These are phyloP conservation scores for Eupeodes corollae DNA, from an alignment of 1,140 invertebrate genomes.

Conservation along the genomic window DNA sequence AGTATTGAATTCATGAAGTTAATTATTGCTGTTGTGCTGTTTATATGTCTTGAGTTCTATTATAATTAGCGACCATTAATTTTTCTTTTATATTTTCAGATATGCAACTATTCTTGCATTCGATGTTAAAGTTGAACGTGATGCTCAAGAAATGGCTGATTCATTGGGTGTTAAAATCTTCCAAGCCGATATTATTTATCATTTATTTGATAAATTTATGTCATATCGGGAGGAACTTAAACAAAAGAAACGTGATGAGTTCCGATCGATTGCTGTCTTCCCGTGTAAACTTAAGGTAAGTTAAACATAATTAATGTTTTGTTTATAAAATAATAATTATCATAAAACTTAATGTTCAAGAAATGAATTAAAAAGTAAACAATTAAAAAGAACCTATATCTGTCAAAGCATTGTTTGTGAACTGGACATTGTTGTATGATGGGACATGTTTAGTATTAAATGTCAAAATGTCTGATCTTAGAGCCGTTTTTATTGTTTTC, in stretches of 20 bases:
- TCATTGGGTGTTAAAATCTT: slow-evolving; percentile 91
- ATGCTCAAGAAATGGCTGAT: slow-evolving; percentile 95
- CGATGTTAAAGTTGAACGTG: slow-evolving; percentile 95
- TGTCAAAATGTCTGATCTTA: too few species aligned
- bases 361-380: too few species aligned
- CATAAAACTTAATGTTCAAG: too few species aligned
- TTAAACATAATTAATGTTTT: background rate
- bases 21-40: background rate
- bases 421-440: too few species aligned
- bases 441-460: too few species aligned
- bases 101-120: slow-evolving; percentile 98
- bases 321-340: too few species aligned
- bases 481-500: too few species aligned
- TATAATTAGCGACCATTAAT: background rate
- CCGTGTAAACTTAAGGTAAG: slow-evolving; percentile 88
- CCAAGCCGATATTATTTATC: slow-evolving; percentile 99
- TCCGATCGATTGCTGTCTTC: slow-evolving; percentile 94
- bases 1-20: too few species aligned
- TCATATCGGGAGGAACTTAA: slow-evolving; percentile 90
- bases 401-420: too few species aligned
- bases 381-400: too few species aligned
- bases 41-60: background rate
- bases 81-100: slow-evolving; percentile 39
- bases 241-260: slow-evolving; percentile 84
- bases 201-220: slow-evolving; percentile 96